Conservation (phyloP, 2,797 vertebrate genomes). For the Anolis apletophallus region DNA sequence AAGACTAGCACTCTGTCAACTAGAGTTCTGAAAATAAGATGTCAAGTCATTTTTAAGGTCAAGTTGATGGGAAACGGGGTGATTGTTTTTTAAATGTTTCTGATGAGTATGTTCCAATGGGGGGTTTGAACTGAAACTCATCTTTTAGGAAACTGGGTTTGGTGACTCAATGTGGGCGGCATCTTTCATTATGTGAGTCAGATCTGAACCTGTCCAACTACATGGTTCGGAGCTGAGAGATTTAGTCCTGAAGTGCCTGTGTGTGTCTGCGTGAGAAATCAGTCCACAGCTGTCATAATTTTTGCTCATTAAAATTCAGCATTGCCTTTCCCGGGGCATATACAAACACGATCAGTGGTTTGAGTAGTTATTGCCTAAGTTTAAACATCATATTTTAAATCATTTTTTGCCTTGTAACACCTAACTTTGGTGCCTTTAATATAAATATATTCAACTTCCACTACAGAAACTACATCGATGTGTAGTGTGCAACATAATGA, state of each 20-base stretch:
- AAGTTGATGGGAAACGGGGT: conserved; percentile 18
- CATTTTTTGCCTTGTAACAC: neutral
- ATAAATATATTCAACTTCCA: neutral
- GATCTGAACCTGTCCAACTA: conserved; percentile 46
- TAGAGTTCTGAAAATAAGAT: neutral
- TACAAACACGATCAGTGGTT: neutral
- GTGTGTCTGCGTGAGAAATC: conserved; percentile 11
- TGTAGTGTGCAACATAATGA: neutral
- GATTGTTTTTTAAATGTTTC: neutral
- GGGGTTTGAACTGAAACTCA: conserved; percentile 18
- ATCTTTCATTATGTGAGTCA: conserved; percentile 34
- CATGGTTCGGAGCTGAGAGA: neutral
- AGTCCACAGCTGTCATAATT: conserved; percentile 3
- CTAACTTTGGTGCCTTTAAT: neutral
- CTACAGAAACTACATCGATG: neutral
- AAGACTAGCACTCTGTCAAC: neutral
- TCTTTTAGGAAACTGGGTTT: conserved; percentile 26
- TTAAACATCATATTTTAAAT: neutral
- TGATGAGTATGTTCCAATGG: conserved; percentile 16
- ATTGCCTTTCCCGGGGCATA: neutral
- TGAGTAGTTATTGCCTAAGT: conserved; percentile 1
- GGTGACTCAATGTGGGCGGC: conserved; percentile 14
- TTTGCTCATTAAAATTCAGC: conserved; percentile 18
- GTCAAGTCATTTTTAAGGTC: neutral
- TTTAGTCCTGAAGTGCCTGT: conserved; percentile 1